Conservation (phyloP, 2,888 invertebrate species). For the Reticulitermes lucifugus region DNA sequence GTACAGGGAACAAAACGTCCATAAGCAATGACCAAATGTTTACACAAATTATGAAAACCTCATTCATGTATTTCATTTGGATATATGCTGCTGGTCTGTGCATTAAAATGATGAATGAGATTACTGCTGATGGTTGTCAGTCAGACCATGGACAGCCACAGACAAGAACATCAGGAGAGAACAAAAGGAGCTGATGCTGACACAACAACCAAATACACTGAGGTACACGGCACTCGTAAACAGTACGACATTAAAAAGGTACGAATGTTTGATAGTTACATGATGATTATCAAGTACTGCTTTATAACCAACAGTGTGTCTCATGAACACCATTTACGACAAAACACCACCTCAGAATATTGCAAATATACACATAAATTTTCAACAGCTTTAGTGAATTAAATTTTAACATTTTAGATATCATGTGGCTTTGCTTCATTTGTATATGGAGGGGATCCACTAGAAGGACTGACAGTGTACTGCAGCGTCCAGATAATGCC, state of each 20-base stretch:
- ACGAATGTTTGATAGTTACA: conserved; percentile 19
- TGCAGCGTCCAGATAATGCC: background rate
- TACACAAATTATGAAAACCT: too few relatives aligned
- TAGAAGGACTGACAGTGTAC: background rate
- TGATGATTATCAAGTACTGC: conserved; percentile 21
- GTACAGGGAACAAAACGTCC: too few relatives aligned
- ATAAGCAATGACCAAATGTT: too few relatives aligned
- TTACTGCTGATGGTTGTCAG: conserved; percentile 9
- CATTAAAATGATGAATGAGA: background rate
- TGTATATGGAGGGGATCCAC: background rate
- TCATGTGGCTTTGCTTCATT: background rate
- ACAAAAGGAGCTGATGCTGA: background rate
- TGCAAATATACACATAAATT: conserved; percentile 2
- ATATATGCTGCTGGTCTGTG: background rate
- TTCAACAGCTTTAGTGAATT: background rate
- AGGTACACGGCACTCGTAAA: background rate
- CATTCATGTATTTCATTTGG: background rate
- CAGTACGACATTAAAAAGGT: conserved; percentile 28
- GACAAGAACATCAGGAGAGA: background rate
- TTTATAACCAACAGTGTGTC: conserved; percentile 10
- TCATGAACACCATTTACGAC: background rate
- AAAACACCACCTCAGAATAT: conserved; percentile 17
- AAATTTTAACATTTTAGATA: conserved; percentile 8
- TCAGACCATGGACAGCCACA: background rate
- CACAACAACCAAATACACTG: conserved; percentile 4